These are phyloP conservation scores for Eilema griseolum DNA, from an alignment of 2,888 invertebrate genomes.

Conservation along the genomic window DNA sequence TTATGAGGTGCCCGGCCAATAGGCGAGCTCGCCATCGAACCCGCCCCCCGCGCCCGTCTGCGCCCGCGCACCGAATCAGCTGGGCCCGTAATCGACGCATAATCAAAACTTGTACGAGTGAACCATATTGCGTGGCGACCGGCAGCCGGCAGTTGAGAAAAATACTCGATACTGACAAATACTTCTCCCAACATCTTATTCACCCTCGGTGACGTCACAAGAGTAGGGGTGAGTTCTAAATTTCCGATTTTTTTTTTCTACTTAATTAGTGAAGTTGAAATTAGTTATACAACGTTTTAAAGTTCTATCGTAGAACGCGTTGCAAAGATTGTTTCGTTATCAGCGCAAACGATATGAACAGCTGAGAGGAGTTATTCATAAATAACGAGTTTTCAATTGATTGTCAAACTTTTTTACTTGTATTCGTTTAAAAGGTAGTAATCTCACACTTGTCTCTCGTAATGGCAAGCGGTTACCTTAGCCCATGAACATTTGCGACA, in stretches of 20 bases:
- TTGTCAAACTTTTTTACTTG: background rate
- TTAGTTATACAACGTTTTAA: background rate
- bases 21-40: conserved; percentile 31
- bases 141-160: conserved; percentile 48
- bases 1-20: conserved; percentile 64
- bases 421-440: background rate
- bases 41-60: conserved; percentile 29
- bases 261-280: conserved; percentile 5
- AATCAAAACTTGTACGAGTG: conserved; percentile 66
- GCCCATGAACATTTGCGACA: too few species aligned
- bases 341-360: conserved; percentile 15
- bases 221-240: conserved; percentile 9
- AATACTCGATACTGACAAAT: conserved; percentile 17
- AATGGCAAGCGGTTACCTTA: too few species aligned
- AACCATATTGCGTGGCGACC: conserved; percentile 57
- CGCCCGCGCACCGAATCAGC: conserved; percentile 58
- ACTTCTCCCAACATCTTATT: conserved; percentile 22
- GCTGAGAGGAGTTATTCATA: conserved; percentile 15
- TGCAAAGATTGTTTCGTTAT: conserved; percentile 17
- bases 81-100: conserved; percentile 62
- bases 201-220: background rate
- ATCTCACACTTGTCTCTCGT: background rate
- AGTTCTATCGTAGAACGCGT: conserved; percentile 13
- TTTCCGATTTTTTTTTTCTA: background rate
- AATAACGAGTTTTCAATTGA: conserved; percentile 11